These are phyloP conservation scores for Apeira syringaria DNA, from an alignment of 2,888 invertebrate genomes.

Conservation along the genomic window DNA sequence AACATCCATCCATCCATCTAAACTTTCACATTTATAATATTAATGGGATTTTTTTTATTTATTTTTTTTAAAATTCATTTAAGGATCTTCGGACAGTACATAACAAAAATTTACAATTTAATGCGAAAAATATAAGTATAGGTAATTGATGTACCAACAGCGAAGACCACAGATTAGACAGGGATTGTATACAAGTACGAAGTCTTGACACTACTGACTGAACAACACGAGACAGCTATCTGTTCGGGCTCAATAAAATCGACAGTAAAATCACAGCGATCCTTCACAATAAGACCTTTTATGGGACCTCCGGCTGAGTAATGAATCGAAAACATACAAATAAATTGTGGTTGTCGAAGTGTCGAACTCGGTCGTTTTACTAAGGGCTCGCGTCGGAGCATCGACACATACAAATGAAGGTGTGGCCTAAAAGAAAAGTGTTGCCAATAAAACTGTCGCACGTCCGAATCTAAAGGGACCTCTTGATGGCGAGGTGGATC, in stretches of 20 bases:
- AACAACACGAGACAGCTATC: conserved; percentile 24
- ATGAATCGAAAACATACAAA: conserved; percentile 59
- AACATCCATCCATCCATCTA: no score
- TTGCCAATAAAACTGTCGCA: conserved; percentile 41
- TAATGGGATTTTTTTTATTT: no score
- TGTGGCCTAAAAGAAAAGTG: conserved; percentile 28
- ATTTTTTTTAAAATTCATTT: no score
- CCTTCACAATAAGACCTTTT: conserved; percentile 44
- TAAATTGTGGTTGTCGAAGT: conserved; percentile 59
- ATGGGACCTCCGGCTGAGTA: conserved; percentile 47
- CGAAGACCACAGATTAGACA: no score
- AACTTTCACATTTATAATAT: no score
- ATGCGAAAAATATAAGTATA: no score
- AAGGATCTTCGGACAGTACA: no score
- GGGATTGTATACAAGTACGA: no score
- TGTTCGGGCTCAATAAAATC: conserved; percentile 42
- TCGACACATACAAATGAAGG: conserved; percentile 43
- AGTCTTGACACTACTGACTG: conserved; percentile 13
- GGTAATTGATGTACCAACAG: no score
- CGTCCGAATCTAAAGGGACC: no score
- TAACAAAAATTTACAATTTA: no score
- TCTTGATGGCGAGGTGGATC: not conserved
- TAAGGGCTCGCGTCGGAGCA: conserved; percentile 31
- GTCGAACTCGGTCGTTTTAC: conserved; percentile 37
- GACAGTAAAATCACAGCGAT: conserved; percentile 51